A percentile compares a stretch with the other conserved stretches of the same genome.
These are phyloP conservation scores for Gari tellinella DNA, from an alignment of 2,888 invertebrate species.

Conservation along the genomic window DNA sequence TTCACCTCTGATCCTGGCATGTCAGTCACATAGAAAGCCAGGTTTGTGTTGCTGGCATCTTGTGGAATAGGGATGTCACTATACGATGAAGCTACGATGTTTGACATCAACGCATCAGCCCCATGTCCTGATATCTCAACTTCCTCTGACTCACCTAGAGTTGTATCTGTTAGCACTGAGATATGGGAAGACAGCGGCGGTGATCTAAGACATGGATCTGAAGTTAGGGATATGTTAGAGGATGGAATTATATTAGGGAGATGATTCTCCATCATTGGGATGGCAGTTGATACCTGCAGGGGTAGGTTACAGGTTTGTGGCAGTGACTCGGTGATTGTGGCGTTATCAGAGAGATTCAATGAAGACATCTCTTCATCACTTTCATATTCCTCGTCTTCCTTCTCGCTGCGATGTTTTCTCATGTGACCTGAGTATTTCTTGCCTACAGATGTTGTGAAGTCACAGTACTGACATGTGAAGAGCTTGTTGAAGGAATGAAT, in stretches of 20 bases:
- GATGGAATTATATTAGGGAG: too few relatives aligned
- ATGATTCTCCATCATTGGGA: too few relatives aligned
- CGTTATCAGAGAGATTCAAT: too few relatives aligned
- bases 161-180: slow-evolving; percentile 6
- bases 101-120: slow-evolving; percentile 38
- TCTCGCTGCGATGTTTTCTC: slow-evolving; percentile 31
- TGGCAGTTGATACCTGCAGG: too few relatives aligned
- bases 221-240: too few relatives aligned
- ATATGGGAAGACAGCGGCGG: background rate
- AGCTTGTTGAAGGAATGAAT: slow-evolving; percentile 40
- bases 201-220: background rate
- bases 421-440: slow-evolving; percentile 43
- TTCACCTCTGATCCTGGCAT: too few relatives aligned
- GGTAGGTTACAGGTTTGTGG: too few relatives aligned
- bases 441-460: slow-evolving; percentile 41
- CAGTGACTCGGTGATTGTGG: too few relatives aligned
- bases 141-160: slow-evolving; percentile 9
- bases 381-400: background rate
- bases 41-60: too few relatives aligned
- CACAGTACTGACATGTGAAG: slow-evolving; percentile 45
- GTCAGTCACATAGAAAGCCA: too few relatives aligned
- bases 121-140: slow-evolving; percentile 40
- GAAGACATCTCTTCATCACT: slow-evolving; percentile 4
- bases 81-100: slow-evolving; percentile 24
- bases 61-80: too few relatives aligned